Base-by-base conservation (phyloP, 2,797 vertebrate genomes). In the Sitta carolinensis region DNA sequence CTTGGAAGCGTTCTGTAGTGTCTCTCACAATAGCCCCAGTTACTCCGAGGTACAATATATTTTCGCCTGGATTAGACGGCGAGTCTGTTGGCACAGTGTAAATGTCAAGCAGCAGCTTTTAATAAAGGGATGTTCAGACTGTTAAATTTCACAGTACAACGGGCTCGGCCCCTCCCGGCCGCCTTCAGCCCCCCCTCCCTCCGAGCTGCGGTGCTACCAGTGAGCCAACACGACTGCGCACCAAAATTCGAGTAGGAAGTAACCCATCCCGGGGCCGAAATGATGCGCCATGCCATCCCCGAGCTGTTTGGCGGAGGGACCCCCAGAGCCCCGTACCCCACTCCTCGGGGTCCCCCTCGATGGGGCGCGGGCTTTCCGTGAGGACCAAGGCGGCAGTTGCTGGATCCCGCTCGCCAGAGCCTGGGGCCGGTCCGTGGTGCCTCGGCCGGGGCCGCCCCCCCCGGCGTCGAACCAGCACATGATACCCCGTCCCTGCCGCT, bases 401-500 rank as follows among this genome's bases (percentile, higher is more conserved):
- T 5, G 58, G n/a, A 32, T 8, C 5, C 32, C 19, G 2, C 21
- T 11, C 32, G 43, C 30, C 11, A 13, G 34, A 42, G 19, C 38
- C 32, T 3, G 45, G 34, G 32, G 15, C 16, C 12, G 10, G 10
- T n/a, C 36, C 16, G 17, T 6, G 22, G 23, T 27, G 42, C 50
- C n/a, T 52, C n/a, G 10, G 69, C 17, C 40, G 17, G 50, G 21
- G 38, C 42, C 11, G 16, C 21, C 30, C 95, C 95, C 95, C 91
- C 73, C 92, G 96, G 97, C 85, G 96, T 98, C 97, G 96, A 93
- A 67, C 94, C 92, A 97, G 98, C 98, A 98, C 98, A 98, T 98
- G 98, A 97, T 98, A 95, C 97, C 98, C 97, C 97, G 97, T 98
- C 97, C 97, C 98, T 98, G 98, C 97, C 97, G 90, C 97, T 97